phyloP scores from a whole-genome alignment of 1,140 invertebrate species.

The Aricia agestis region DNA sequence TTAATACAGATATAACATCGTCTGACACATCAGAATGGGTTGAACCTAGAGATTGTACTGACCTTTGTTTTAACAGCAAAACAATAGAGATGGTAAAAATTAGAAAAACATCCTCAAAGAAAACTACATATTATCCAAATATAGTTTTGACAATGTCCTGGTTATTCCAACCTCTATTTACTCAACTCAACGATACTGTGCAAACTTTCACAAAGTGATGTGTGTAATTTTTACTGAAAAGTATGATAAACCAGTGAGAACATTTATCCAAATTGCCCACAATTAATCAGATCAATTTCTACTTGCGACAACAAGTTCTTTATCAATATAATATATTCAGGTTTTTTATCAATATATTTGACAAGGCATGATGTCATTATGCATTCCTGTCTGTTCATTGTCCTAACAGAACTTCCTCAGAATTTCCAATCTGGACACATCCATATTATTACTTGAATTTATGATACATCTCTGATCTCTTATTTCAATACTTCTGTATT shows the following conservation, averaged over 20 bases:
- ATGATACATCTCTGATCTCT: no score
- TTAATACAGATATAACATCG: conserved; percentile 66
- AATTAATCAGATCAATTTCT: not conserved
- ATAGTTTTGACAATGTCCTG: conserved; percentile 27
- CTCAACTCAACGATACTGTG: conserved; percentile 38
- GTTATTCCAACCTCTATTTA: conserved; percentile 31
- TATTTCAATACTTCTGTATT: not conserved
- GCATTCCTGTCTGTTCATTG: not conserved
- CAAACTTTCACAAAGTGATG: conserved; percentile 49
- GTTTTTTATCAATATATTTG: not conserved
- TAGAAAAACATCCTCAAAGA: conserved; percentile 32
- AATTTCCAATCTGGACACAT: not conserved
- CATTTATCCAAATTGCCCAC: conserved; percentile 41
- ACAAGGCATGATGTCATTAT: not conserved
- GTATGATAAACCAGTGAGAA: conserved; percentile 66
- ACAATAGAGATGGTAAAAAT: conserved; percentile 42
- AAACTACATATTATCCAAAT: conserved; percentile 36
- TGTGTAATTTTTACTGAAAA: conserved; percentile 68
- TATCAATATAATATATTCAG: no score
- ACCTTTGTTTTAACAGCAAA: conserved; percentile 55
- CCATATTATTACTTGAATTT: not conserved
- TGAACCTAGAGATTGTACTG: conserved; percentile 63
- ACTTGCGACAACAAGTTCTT: no score
- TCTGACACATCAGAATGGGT: conserved; percentile 54
- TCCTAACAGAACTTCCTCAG: not conserved